These are phyloP conservation scores for Troides helena DNA, from an alignment of 2,888 invertebrate species.

Conservation along the genomic window DNA sequence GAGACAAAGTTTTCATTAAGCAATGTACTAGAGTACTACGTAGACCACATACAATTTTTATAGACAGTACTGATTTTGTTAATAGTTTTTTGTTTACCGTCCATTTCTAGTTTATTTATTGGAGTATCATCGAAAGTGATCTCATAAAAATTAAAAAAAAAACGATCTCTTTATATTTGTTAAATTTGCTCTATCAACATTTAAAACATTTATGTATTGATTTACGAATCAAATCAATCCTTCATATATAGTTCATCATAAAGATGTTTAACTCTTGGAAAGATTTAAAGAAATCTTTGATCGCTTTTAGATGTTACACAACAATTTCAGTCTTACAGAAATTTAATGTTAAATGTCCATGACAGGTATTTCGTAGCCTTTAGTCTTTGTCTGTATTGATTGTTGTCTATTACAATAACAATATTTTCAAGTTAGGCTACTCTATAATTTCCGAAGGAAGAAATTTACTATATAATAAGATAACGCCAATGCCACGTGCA, in stretches of 20 bases:
- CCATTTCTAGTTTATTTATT: no score
- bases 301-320: background rate
- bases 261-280: background rate
- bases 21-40: no score
- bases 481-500: conserved; percentile 49
- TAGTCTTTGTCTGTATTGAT: conserved; percentile 35
- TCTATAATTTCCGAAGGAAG: conserved; percentile 1
- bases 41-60: no score
- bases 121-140: no score
- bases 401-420: conserved; percentile 35
- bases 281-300: background rate
- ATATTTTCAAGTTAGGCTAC: conserved; percentile 26
- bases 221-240: background rate
- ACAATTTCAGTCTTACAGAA: background rate
- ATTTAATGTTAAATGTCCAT: background rate
- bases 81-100: no score
- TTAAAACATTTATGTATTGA: background rate
- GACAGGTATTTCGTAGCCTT: conserved; percentile 3
- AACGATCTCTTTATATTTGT: background rate
- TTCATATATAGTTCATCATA: background rate
- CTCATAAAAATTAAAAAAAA: no score
- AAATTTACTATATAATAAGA: conserved; percentile 33
- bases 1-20: no score
- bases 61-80: no score
- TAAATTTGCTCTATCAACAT: background rate